Evolutionary conservation across 2,113 vertebrate species (phyloP), one percentile per base, ranked within the genome.

Genomic region (Eptatretus burgeri): DNA sequence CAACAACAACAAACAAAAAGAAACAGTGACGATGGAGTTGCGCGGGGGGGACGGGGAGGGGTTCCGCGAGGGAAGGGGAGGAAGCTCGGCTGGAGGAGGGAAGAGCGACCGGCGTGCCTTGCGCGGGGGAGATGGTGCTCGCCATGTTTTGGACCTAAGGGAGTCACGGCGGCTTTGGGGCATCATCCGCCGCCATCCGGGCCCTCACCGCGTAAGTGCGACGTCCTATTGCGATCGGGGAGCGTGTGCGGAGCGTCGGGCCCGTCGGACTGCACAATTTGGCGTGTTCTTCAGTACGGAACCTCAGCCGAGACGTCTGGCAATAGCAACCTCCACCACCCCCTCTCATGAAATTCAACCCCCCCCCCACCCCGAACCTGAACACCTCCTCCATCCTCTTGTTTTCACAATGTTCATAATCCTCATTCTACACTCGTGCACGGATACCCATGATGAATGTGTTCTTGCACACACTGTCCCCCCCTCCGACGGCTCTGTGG

Each of bases 111-210:
- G 65, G 19, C 65, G n/a, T 65, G 65, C 65, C 56, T n/a, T 65
- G 68, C 65, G 66, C 68, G 64, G 52, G 63, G 53, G 49, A 62
- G 66, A 52, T 53, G 67, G 20, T 17, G 64, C 62, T 53, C 67
- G 71, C 71, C 71, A 73, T 72, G 71, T 73, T 73, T 69, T 20
- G 56, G 56, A n/a, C 56, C 56, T 60, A 60, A 60, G 56, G n/a
- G 56, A 13, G n/a, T 60, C 10, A 10, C 56, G 56, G 56, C 56
- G 56, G 56, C 56, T 20, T n/a, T 12, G n/a, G n/a, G 9, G n/a
- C 56, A 20, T 20, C 56, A 60, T 60, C 56, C 56, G 56, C 56
- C 56, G 56, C n/a, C 56, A 60, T 60, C 56, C n/a, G n/a, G 9
- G 9, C n/a, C 56, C 56, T 60, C 56, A 20, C 56, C 56, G 56